Conservation (phyloP, 2,888 invertebrate species). For the Plusia festucae region DNA sequence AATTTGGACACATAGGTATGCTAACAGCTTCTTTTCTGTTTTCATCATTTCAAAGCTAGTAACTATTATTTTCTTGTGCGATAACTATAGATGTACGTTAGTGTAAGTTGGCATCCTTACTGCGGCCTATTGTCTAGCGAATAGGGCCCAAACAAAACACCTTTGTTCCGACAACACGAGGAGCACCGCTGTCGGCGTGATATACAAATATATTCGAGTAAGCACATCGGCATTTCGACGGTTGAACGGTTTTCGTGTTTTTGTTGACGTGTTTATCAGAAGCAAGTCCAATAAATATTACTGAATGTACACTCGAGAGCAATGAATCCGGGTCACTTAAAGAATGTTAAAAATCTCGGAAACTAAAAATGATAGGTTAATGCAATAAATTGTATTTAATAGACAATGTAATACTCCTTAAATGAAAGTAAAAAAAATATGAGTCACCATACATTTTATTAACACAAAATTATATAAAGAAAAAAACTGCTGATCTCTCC, state of each 20-base stretch:
- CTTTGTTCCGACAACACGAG: constrained; percentile 39
- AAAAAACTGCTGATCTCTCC: too few species aligned
- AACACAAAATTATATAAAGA: too few species aligned
- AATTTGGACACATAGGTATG: too few species aligned
- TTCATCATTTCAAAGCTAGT: not conserved
- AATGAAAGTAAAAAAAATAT: too few species aligned
- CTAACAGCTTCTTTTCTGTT: too few species aligned
- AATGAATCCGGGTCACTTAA: too few species aligned
- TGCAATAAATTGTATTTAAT: too few species aligned
- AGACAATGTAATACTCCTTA: too few species aligned
- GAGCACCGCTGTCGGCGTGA: constrained; percentile 10
- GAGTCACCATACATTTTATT: too few species aligned
- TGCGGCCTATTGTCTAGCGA: constrained; percentile 37
- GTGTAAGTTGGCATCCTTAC: constrained; percentile 47
- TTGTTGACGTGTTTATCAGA: not conserved
- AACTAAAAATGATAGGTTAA: too few species aligned
- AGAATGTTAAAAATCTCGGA: too few species aligned
- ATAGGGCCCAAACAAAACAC: constrained; percentile 34
- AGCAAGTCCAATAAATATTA: not conserved
- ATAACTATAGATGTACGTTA: constrained; percentile 16
- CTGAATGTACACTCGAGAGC: too few species aligned
- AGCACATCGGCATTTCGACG: not conserved
- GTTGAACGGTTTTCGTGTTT: not conserved
- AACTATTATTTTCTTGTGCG: constrained; percentile 5
- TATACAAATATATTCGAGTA: constrained; percentile 20